Evolutionary conservation across 2,888 invertebrate genomes (phyloP).

Genomic region (Metopia argyrocephala): DNA sequence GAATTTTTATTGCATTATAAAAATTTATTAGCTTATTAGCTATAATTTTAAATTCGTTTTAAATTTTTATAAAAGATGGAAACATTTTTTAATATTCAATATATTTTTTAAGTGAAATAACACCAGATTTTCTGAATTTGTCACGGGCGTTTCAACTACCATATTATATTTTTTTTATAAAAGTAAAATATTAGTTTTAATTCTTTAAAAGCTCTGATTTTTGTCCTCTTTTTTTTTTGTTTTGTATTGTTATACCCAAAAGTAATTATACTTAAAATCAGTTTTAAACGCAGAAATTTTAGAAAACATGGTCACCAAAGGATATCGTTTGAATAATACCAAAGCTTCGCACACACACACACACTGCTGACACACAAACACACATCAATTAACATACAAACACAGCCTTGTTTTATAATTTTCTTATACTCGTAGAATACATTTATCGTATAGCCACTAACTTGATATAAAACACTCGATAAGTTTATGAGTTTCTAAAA

Average conservation of each 20-base stretch:
- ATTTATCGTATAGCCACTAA: background rate
- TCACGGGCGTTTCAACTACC: no score
- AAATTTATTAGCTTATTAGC: no score
- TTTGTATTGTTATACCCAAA: conserved; percentile 32
- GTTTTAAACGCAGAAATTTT: conserved; percentile 64
- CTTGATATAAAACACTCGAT: no score
- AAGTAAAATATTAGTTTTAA: background rate
- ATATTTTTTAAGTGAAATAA: no score
- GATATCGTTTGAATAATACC: conserved; percentile 47
- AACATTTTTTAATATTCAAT: no score
- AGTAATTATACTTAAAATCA: conserved; percentile 62
- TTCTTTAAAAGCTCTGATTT: conserved; percentile 15
- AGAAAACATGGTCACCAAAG: conserved; percentile 62
- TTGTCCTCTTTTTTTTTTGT: conserved; percentile 9
- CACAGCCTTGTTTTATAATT: background rate
- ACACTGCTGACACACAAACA: background rate
- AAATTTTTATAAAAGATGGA: no score
- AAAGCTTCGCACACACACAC: background rate
- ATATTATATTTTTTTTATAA: background rate
- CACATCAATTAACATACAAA: background rate
- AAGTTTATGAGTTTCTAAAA: background rate
- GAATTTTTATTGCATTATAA: no score
- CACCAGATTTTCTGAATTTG: no score
- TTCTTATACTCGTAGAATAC: background rate
- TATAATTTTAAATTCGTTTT: no score